phyloP scores from a whole-genome alignment of 2,797 vertebrate genomes.

The Sebastes matsubarae region DNA sequence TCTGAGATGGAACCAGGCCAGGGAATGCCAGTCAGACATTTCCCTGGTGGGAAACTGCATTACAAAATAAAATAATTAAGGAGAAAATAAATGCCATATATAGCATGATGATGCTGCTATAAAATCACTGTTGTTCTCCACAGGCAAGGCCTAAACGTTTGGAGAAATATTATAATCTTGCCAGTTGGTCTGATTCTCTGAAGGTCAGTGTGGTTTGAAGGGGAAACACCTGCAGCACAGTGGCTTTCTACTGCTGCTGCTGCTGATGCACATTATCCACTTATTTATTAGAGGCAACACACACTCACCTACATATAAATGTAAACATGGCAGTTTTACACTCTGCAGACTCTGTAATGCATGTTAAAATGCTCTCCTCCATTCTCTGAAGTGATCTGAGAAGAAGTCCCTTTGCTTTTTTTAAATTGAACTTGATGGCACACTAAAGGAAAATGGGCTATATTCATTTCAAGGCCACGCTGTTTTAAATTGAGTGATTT shows the following conservation, averaged over 20 bases:
- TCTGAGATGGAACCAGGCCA: background rate
- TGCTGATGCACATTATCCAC: background rate
- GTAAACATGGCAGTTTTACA: background rate
- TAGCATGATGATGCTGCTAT: background rate
- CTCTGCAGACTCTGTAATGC: background rate
- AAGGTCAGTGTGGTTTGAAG: constrained; percentile 3
- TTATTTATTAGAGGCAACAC: background rate
- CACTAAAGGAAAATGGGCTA: background rate
- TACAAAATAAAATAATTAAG: background rate
- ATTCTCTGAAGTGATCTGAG: background rate
- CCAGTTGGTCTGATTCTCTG: background rate
- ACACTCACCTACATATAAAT: background rate
- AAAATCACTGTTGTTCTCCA: background rate
- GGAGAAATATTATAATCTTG: background rate
- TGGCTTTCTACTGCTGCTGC: constrained; percentile 18
- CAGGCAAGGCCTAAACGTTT: background rate
- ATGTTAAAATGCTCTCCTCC: background rate
- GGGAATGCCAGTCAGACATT: background rate
- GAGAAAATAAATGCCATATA: background rate
- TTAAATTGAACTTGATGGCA: background rate
- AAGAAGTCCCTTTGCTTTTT: background rate
- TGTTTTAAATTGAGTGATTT: constrained; percentile 6
- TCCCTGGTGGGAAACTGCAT: background rate
- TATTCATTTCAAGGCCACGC: background rate
- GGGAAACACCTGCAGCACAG: constrained; percentile 57